These are phyloP conservation scores for Diploptera punctata DNA, from an alignment of 2,888 invertebrate species.

Conservation along the genomic window DNA sequence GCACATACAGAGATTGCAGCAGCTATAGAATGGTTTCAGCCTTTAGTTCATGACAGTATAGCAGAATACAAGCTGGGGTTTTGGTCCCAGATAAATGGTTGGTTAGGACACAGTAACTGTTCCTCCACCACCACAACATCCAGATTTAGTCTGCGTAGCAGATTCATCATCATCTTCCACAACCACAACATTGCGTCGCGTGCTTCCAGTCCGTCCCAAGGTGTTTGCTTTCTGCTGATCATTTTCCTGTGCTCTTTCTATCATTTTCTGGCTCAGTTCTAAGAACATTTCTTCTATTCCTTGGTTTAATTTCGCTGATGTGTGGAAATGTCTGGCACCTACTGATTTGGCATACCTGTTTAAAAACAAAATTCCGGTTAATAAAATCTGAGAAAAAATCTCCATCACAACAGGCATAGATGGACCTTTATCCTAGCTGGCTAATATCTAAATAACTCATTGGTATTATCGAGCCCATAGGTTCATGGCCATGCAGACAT, in stretches of 20 bases:
- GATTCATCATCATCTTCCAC: slow-evolving; percentile 54
- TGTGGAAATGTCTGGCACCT: slow-evolving; percentile 90
- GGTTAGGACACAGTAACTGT: slow-evolving; percentile 20
- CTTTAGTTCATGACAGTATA: neutral
- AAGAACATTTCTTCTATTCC: slow-evolving; percentile 93
- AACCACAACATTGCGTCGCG: slow-evolving; percentile 57
- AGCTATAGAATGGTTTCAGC: neutral
- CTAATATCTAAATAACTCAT: too few relatives aligned
- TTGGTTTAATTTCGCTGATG: slow-evolving; percentile 91
- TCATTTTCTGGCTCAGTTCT: slow-evolving; percentile 80
- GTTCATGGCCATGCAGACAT: too few relatives aligned
- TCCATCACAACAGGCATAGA: too few relatives aligned
- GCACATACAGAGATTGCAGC: neutral
- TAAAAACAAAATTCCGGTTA: too few relatives aligned
- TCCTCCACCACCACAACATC: slow-evolving; percentile 52
- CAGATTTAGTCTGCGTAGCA: slow-evolving; percentile 50
- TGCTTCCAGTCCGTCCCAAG: slow-evolving; percentile 54
- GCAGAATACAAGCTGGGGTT: slow-evolving; percentile 8
- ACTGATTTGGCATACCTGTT: slow-evolving; percentile 87
- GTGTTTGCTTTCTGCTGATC: slow-evolving; percentile 49
- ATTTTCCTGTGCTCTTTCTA: slow-evolving; percentile 55
- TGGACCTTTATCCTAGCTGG: too few relatives aligned
- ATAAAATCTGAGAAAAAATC: too few relatives aligned
- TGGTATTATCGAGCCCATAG: too few relatives aligned
- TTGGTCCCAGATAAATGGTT: slow-evolving; percentile 7